These are phyloP conservation scores for Trinectes maculatus DNA, from an alignment of 2,113 vertebrate species.

Conservation along the genomic window DNA sequence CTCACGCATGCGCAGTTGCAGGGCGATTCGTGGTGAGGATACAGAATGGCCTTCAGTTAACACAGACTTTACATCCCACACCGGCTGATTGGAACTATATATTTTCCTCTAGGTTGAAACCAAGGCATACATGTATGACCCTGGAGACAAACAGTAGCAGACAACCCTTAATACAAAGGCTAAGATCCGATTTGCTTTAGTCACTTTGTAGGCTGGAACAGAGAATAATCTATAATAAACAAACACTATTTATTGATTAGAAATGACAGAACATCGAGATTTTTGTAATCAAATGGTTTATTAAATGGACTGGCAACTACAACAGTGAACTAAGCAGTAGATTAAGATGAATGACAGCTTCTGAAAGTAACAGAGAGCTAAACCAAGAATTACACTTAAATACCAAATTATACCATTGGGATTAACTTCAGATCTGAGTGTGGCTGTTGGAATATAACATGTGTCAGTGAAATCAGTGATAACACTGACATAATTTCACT, in stretches of 20 bases:
- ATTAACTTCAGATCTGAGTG: constrained; percentile 27
- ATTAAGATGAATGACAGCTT: constrained; percentile 65
- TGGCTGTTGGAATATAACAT: constrained; percentile 16
- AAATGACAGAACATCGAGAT: constrained; percentile 13
- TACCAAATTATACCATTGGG: constrained; percentile 47
- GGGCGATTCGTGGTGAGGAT: too few species aligned
- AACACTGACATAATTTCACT: neutral
- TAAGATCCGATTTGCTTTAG: neutral
- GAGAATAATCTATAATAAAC: neutral
- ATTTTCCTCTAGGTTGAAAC: too few species aligned
- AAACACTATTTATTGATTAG: neutral
- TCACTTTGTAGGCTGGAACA: neutral
- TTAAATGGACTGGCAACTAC: constrained; percentile 76
- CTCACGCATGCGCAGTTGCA: constrained; percentile 35
- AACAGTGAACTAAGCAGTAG: constrained; percentile 74
- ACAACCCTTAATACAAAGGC: neutral
- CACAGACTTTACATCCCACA: too few species aligned
- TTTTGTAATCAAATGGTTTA: constrained; percentile 77
- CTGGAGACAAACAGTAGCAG: too few species aligned
- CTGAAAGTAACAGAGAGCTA: constrained; percentile 61
- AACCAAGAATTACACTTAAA: constrained; percentile 57
- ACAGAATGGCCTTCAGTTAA: neutral
- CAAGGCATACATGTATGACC: too few species aligned
- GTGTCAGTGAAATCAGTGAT: constrained; percentile 15
- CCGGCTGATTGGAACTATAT: too few species aligned